phyloP scores from a whole-genome alignment of 2,888 invertebrate genomes.

The Campoletis raptor region DNA sequence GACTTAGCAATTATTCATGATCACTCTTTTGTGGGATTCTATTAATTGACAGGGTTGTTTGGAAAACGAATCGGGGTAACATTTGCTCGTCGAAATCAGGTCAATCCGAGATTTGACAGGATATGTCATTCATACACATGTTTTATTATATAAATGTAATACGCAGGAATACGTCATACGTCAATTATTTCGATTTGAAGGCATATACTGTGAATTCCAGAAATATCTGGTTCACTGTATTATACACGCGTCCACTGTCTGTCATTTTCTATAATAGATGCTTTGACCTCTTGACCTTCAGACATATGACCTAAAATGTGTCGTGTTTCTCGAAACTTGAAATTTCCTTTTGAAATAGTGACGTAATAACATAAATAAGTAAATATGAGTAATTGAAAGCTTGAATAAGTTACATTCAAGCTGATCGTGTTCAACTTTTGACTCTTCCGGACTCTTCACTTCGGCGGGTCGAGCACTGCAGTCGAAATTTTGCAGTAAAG shows the following conservation, averaged over 20 bases:
- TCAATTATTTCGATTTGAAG: constrained; percentile 35
- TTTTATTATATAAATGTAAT: not conserved
- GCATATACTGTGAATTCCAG: constrained; percentile 31
- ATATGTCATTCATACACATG: not conserved
- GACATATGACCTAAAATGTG: not conserved
- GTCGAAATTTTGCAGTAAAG: not conserved
- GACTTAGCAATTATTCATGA: not conserved
- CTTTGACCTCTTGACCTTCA: constrained; percentile 67
- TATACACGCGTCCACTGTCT: constrained; percentile 21
- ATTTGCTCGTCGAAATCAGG: constrained; percentile 18
- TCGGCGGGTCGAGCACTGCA: not conserved
- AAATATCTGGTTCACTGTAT: constrained; percentile 47
- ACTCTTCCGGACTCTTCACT: not conserved
- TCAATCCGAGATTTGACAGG: constrained; percentile 25
- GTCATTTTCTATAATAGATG: constrained; percentile 61
- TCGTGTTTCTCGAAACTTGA: constrained; percentile 5
- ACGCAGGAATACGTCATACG: constrained; percentile 22
- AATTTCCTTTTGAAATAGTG: not conserved
- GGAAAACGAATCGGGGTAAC: not conserved
- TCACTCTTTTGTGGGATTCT: not conserved
- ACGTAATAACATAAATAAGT: not conserved
- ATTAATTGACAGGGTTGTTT: constrained; percentile 10
- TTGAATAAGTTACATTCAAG: not conserved
- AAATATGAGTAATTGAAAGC: not conserved
- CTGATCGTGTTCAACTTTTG: not conserved